Percentiles rank a stretch among this genome's conserved stretches.
Evolutionary conservation across 2,113 vertebrate genomes (phyloP).

Genomic region (Phoenicopterus ruber): DNA sequence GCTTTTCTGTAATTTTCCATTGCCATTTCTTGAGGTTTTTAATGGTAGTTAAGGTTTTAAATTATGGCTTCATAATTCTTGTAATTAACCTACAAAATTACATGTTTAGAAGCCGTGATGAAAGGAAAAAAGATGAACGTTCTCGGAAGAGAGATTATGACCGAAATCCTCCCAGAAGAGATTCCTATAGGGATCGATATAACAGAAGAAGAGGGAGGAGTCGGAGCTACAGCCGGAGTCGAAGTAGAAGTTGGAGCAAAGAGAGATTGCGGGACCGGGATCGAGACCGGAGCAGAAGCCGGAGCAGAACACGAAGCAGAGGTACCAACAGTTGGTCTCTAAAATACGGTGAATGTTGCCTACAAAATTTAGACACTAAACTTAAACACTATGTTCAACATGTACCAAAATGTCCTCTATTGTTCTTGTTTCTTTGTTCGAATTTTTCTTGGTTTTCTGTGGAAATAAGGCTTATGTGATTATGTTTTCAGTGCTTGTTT

Average conservation of each 20-base stretch:
- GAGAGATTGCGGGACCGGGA: conserved; percentile 87
- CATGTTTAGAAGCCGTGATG: conserved; percentile 86
- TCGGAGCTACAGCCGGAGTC: conserved; percentile 91
- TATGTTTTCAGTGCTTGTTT: not conserved
- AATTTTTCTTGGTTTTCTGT: not conserved
- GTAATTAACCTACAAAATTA: not conserved
- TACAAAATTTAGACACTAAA: conserved; percentile 11
- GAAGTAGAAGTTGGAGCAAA: conserved; percentile 95
- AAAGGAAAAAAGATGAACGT: conserved; percentile 94
- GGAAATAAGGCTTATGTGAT: not conserved
- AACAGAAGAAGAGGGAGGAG: conserved; percentile 92
- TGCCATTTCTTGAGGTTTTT: not conserved
- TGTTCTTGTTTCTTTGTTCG: not conserved
- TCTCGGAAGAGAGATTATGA: conserved; percentile 95
- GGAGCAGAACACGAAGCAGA: conserved; percentile 86
- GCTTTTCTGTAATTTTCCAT: not conserved
- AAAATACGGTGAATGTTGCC: conserved; percentile 55
- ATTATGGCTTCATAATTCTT: not conserved
- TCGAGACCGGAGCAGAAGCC: conserved; percentile 83
- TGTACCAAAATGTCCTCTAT: not conserved
- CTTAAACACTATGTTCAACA: not conserved
- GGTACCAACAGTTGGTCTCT: conserved; percentile 71
- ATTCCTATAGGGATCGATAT: conserved; percentile 94
- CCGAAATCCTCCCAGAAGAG: conserved; percentile 86
- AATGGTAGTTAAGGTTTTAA: not conserved